Percentiles rank a stretch among this genome's conserved stretches.
These are phyloP conservation scores for Pilophorus perplexus DNA, from an alignment of 2,888 invertebrate genomes.

Conservation along the genomic window DNA sequence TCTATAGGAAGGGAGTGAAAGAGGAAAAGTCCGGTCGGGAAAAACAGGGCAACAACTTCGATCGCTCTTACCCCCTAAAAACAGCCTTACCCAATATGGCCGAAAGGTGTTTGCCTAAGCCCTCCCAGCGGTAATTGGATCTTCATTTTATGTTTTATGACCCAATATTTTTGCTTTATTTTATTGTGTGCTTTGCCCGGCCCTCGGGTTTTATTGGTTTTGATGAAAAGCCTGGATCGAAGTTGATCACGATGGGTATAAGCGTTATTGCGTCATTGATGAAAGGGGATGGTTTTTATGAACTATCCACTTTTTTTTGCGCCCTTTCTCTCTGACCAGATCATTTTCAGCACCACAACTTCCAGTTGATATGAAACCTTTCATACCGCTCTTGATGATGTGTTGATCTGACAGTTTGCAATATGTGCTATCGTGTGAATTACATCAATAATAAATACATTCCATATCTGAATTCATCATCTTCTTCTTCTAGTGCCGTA, in stretches of 20 bases:
- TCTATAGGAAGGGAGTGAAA: background rate
- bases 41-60: background rate
- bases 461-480: too few relatives aligned
- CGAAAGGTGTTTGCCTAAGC: constrained; percentile 34
- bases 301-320: too few relatives aligned
- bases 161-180: constrained; percentile 33
- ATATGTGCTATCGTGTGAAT: too few relatives aligned
- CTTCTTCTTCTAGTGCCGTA: too few relatives aligned
- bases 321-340: too few relatives aligned
- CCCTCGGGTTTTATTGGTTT: constrained; percentile 12
- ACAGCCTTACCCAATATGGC: constrained; percentile 22
- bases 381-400: too few relatives aligned
- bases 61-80: constrained; percentile 18
- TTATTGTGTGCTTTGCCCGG: constrained; percentile 15
- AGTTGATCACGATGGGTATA: constrained; percentile 4
- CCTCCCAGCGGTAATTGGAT: constrained; percentile 25
- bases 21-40: background rate
- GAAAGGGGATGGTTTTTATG: too few relatives aligned
- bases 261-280: constrained; percentile 3
- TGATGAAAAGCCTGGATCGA: constrained; percentile 23
- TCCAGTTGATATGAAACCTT: too few relatives aligned
- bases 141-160: constrained; percentile 27
- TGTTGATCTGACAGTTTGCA: too few relatives aligned
- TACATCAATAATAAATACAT: too few relatives aligned
- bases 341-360: too few relatives aligned